phyloP scores from a whole-genome alignment of 2,888 invertebrate genomes.

The Elaeidobius kamerunicus region DNA sequence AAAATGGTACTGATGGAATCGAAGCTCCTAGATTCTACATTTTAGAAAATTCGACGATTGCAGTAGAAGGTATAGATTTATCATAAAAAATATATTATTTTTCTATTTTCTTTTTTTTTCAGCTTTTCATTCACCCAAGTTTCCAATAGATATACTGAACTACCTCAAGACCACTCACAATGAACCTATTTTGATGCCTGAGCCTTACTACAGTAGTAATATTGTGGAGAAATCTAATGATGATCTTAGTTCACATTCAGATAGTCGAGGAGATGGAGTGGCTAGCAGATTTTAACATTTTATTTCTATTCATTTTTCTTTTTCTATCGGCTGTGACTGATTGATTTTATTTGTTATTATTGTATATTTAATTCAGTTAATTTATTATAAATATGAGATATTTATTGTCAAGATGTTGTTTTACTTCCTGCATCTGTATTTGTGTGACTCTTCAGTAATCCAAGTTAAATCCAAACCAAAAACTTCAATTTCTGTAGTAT shows the following conservation, averaged over 20 bases:
- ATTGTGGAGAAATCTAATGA: constrained; percentile 64
- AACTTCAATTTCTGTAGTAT: too few relatives aligned
- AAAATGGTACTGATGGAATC: constrained; percentile 51
- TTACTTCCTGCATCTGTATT: too few relatives aligned
- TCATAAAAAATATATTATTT: too few relatives aligned
- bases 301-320: background rate
- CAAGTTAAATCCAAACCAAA: too few relatives aligned
- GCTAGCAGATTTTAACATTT: constrained; percentile 58
- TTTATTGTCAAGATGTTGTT: too few relatives aligned
- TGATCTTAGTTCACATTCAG: constrained; percentile 64
- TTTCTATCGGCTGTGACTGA: constrained; percentile 8
- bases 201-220: constrained; percentile 62
- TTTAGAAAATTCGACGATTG: constrained; percentile 43
- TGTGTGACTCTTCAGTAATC: too few relatives aligned
- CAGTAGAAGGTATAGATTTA: constrained; percentile 46
- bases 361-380: background rate
- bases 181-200: constrained; percentile 38
- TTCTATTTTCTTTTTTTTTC: constrained; percentile 24
- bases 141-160: constrained; percentile 42
- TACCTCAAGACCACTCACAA: constrained; percentile 36
- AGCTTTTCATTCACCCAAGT: constrained; percentile 45
- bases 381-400: too few relatives aligned
- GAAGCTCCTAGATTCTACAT: constrained; percentile 53
- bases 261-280: constrained; percentile 68
- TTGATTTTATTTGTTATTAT: constrained; percentile 4